Base-by-base conservation (phyloP, 2,797 vertebrate species). In the Ara ararauna region DNA sequence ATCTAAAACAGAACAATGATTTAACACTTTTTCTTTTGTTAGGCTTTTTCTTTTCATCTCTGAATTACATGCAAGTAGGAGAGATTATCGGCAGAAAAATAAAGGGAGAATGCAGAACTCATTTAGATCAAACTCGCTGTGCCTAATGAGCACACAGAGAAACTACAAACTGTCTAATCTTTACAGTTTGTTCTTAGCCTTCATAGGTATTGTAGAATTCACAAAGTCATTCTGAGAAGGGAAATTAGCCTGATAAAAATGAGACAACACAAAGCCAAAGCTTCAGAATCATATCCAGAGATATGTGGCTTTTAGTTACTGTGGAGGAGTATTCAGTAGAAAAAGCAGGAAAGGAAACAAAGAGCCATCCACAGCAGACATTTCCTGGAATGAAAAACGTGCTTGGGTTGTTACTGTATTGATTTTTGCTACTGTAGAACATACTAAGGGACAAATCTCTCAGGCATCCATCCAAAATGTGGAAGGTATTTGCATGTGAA, bases 1-100 rank as follows among this genome's bases (percentile, higher is more conserved):
- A 90, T 92, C 70, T 94, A 73, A 95, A 92, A 60, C 78, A 91
- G 84, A 97, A 94, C 67, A 94, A 90, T 93, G 89, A 93, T 89
- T 96, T 94, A 83, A 93, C 89, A 50, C 81, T 91, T 94, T 61
- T 87, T 86, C 83, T 87, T 94, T 94, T 96, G 86, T 93, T 92
- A 79, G 15, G 21, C 44, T 88, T 93, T 95, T 96, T 89, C 89
- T 91, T 96, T 94, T 93, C 62, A 47, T 89, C 34, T 84, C 80
- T 85, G 87, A 94, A 87, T 70, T 93, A 84, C 3, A 27, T 74
- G 58, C 0, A 0, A 94, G 73, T 64, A 66, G 91, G 89, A 92
- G 79, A 94, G 87, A 91, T 93, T 94, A 89, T 54, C 79, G 26
- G 36, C 26, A 89, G 66, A 67, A 86, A 93, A 94, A 89, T 76